Base-by-base conservation (phyloP, 92 coral and sea anemone genomes). In the Plumapathes pennacea region DNA sequence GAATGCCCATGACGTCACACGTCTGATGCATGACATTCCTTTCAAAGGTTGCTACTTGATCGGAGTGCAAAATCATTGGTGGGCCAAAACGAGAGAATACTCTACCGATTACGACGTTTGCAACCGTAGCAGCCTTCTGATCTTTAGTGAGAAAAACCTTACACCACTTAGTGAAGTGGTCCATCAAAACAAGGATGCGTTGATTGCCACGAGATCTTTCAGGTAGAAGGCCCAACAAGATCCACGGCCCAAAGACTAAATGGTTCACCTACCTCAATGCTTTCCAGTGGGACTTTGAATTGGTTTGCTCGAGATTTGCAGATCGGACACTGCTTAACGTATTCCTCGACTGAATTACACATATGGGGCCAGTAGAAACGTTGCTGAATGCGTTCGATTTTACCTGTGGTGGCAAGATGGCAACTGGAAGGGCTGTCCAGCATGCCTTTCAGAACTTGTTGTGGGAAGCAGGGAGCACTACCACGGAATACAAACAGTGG, bases 1-100 rank as follows among this genome's bases (percentile, higher is more conserved):
- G 42, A 17, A 69, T 52, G n/a, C 85, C 72, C 77, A 76, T 57
- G 6, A 60, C 33, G 36, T 76, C 48, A 46, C 83, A 76, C 4
- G 38, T 46, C 38, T 75, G 67, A 37, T 67, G 70, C 83, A 75
- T 46, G 38, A 66, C 17, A 0, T 4, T 57, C 45, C 69, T 77
- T 53, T 72, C 79, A 22, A 72, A 72, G 62, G 60, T 61, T 25
- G 50, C n/a, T 28, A 61, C 79, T 22, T 72, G 79, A 42, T 61
- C 79, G 13, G 79, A 38, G 51, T 72, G 80, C 9, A 72, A 32
- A 5, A 23, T 25, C 32, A 42, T 49, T 0, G 72, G 79, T 10
- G 54, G 69, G 1, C 79, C 71, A 46, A 28, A 71, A 1, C 62
- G 60, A 5, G 69, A 61, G 56, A 72, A 28, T 10, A 34, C 24